A percentile compares a stretch with the other conserved stretches of the same genome.
These are phyloP conservation scores for Camponotus fellah DNA, from an alignment of 2,888 invertebrate species.

Conservation along the genomic window DNA sequence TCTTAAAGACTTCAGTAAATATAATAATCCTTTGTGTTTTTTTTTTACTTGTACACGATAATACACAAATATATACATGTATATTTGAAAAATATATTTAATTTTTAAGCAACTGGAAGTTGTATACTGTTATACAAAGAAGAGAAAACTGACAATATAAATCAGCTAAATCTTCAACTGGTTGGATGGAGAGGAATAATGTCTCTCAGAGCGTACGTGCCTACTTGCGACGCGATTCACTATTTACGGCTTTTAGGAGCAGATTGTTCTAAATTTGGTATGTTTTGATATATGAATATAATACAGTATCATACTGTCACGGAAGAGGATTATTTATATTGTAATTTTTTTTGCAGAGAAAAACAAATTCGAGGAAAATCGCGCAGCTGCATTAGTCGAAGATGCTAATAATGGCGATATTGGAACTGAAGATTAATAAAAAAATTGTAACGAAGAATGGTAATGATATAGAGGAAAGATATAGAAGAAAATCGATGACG, in stretches of 20 bases:
- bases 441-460: constrained; percentile 39
- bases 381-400: constrained; percentile 74
- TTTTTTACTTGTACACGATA: constrained; percentile 24
- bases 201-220: constrained; percentile 95
- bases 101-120: constrained; percentile 89
- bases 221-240: constrained; percentile 94
- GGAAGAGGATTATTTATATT: constrained; percentile 83
- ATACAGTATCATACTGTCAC: constrained; percentile 69
- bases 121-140: constrained; percentile 91
- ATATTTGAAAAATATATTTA: constrained; percentile 44
- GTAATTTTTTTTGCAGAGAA: constrained; percentile 87
- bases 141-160: constrained; percentile 86
- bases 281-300: constrained; percentile 72
- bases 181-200: constrained; percentile 97
- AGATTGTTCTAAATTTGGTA: constrained; percentile 95
- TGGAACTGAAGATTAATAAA: constrained; percentile 32
- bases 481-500: constrained; percentile 65
- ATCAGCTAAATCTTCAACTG: constrained; percentile 88
- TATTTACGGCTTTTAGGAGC: constrained; percentile 94
- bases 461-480: constrained; percentile 62
- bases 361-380: constrained; percentile 91
- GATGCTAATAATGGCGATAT: constrained; percentile 74
- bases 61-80: constrained; percentile 15
- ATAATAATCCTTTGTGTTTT: constrained; percentile 21
- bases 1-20: constrained; percentile 90